Conservation (phyloP, 2,113 vertebrate species). For the Trichechus manatus region DNA sequence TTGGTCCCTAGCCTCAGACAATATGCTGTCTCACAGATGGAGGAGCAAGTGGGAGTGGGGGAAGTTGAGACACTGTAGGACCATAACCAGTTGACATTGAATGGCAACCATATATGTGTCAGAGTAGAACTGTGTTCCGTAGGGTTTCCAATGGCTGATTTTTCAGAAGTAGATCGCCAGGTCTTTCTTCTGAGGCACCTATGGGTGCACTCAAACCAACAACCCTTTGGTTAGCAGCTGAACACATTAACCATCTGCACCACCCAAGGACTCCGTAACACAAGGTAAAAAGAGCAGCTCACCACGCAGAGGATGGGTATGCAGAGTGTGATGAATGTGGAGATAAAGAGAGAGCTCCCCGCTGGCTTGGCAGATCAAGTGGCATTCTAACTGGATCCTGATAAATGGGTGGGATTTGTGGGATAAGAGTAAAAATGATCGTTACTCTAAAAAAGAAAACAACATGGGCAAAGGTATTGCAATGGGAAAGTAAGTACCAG, state of each 20-base stretch:
- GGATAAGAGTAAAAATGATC: background rate
- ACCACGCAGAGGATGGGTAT: background rate
- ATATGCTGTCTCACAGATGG: background rate
- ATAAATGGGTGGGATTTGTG: background rate
- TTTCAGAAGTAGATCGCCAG: no score
- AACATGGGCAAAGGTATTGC: background rate
- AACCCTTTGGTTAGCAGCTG: no score
- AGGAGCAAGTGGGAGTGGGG: background rate
- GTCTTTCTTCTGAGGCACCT: no score
- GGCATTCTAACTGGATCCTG: background rate
- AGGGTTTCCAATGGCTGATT: no score
- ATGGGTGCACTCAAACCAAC: no score
- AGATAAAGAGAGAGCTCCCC: background rate
- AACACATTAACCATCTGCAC: no score
- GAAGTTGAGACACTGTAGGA: background rate
- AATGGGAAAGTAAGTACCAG: background rate
- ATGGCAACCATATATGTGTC: no score
- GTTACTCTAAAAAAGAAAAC: background rate
- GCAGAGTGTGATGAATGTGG: fast-evolving
- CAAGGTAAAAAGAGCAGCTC: background rate
- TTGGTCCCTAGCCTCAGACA: background rate
- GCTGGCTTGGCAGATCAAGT: background rate
- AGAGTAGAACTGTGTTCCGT: no score
- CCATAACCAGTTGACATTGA: no score
- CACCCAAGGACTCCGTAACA: background rate